Evolutionary conservation across 2,113 vertebrate genomes (phyloP), one percentile per base, ranked within the genome.

Genomic region (Seriola dumerili): DNA sequence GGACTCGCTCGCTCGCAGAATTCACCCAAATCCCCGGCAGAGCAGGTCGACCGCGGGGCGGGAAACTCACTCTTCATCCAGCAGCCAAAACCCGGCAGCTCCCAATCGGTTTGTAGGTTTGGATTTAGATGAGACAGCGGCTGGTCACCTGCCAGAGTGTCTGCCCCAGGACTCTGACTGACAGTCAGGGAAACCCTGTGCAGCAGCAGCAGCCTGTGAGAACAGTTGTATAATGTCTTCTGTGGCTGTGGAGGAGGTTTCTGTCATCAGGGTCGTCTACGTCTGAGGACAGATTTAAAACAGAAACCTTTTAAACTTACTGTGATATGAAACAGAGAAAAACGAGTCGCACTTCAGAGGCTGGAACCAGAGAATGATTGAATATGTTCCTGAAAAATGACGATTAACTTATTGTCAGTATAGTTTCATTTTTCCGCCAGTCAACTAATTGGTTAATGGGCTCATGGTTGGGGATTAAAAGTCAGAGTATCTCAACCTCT

Each of bases 81-180:
- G 78, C 52, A 52, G 76, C 64, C 65, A 55, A 54, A 76, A 21
- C 54, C 50, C 71, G n/a, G 76, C 64, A 8, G 64, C 64, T 57
- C 65, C 44, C 52, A 3, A 21, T 55, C 25, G 0, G 13, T 71
- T 16, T 59, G 77, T 54, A 46, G 73, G 48, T 72, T 54, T 75
- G 48, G 74, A 68, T 68, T 55, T 1, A 52, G 76, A 58, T 62
- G n/a, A 58, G 63, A 64, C 10, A 19, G 55, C 40, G 0, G 66
- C 6, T 83, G 83, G 64, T 73, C 64, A 21, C 36, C 59, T 66
- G 85, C 59, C 65, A 72, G 58, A 32, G 11, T 0, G 44, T 5
- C 1, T 32, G 70, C 69, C 1, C 1, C 42, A 1, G 48, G 77
- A 64, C 9, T 0, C 48, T 36, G 59, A 59, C 34, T 52, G 81